These are phyloP conservation scores for Ceryle rudis DNA, from an alignment of 2,797 vertebrate genomes.

Conservation along the genomic window DNA sequence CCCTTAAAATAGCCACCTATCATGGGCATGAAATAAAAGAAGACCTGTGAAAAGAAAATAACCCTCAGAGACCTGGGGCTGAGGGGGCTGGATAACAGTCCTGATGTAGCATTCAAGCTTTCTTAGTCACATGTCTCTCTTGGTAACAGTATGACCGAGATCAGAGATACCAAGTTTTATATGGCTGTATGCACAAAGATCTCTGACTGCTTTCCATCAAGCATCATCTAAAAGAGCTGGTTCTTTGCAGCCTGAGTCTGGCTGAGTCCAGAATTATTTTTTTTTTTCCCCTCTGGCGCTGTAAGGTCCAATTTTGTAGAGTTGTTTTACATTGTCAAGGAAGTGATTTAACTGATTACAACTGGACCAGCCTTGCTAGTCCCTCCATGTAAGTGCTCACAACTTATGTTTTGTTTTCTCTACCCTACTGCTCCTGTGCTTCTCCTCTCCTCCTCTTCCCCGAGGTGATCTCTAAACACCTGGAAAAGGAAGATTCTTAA, in stretches of 20 bases:
- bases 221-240: background rate
- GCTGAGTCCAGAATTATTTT: background rate
- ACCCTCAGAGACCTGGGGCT: background rate
- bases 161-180: slow-evolving; percentile 35
- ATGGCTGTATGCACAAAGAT: slow-evolving; percentile 1
- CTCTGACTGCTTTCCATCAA: background rate
- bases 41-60: slow-evolving; percentile 45
- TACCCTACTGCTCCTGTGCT: background rate
- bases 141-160: slow-evolving; percentile 14
- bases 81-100: background rate
- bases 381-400: background rate
- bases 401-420: slow-evolving; percentile 2
- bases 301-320: background rate
- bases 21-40: slow-evolving; percentile 61
- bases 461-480: background rate
- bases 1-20: slow-evolving; percentile 55
- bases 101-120: slow-evolving; percentile 33
- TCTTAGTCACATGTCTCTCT: slow-evolving; percentile 56
- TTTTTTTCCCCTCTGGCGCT: background rate
- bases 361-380: background rate
- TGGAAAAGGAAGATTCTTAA: background rate
- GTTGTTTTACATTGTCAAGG: background rate
- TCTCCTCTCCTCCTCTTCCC: background rate
- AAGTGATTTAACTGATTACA: background rate
- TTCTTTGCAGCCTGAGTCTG: background rate